Evolutionary conservation across 2,113 vertebrate genomes (phyloP), one percentile per base, ranked within the genome.

Genomic region (Cariama cristata): DNA sequence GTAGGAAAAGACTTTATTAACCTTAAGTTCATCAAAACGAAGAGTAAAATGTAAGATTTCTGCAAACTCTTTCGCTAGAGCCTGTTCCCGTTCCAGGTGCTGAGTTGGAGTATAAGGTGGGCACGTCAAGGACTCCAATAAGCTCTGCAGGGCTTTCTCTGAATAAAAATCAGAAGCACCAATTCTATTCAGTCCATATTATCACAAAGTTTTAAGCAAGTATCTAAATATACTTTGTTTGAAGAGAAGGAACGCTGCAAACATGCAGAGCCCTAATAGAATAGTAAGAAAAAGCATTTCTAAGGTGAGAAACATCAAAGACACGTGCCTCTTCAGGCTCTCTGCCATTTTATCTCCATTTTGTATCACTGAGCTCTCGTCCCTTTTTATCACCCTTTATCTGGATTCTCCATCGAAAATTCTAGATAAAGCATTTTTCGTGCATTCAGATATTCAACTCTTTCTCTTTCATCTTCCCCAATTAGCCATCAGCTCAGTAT

Each of bases 11-110:
- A 93, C 9, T 81, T 81, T 71, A 95, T 93, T 96, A 85, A 99
- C 99, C 99, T 99, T 99, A 66, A 99, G 99, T 81, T 99, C 99
- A 93, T 99, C 99, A 20, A 99, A 99, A 87, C 99, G 99, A 47
- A 99, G 99, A 7, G 99, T 99, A 97, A 99, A 99, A 98, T 99
- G 99, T 33, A 99, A 98, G 96, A 99, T 99, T 97, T 99, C 99
- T 0, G 99, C 99, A 35, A 99, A 99, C 96, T 99, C 99, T 97
- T 99, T 99, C 3, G 99, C 99, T 76, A 99, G 97, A 14, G 99
- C 99, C 95, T 99, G 99, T 88, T 99, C 99, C 73, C 99, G 98
- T 98, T 99, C 99, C 98, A 99, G 98, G 95, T 99, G 99, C 90
- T 99, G 99, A 49, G 99, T 99, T 56, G 99, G 99, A 1, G 99